Evolutionary conservation across 2,113 vertebrate species (phyloP), one percentile per base, ranked within the genome.

Genomic region (Camelus dromedarius): DNA sequence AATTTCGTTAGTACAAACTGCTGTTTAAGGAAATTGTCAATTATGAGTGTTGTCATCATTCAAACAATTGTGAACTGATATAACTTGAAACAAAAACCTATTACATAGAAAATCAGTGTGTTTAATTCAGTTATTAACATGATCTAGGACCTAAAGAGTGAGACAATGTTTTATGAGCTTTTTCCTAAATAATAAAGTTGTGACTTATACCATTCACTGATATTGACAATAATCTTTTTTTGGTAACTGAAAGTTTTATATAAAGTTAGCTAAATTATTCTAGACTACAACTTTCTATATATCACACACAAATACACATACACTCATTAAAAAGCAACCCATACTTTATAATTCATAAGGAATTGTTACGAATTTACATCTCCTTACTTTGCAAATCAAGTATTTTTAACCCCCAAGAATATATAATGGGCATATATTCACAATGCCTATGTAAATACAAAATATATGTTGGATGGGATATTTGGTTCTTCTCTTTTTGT

Each of bases 41-140:
- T 56, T 86, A 87, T 24, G 1, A 56, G 72, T 50, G 7, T 13
- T 70, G 5, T 66, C 32, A 62, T 84, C 42, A 80, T 86, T 95
- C 56, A 77, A 92, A 92, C 50, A 38, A 42, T 10, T 30, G 0
- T 56, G 32, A 80, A 80, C 42, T 76, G 22, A 86, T 81, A 35
- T 48, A 73, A 4, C n/a, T 58, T 92, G 56, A 82, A 75, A 96
- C 38, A 89, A 87, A 94, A 67, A 62, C 69, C 4, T 52, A 22
- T 52, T 50, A 87, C 5, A 48, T 24, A 4, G 12, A 89, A 62
- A 83, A 32, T 38, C 19, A 60, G 6, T 72, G 54, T 38, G 8
- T 32, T 84, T 93, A 96, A 89, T 46, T 84, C 35, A 7, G 38
- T 89, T 89, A 35, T 82, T 66, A 66, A 83, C 35, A 35, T 35